phyloP scores from a whole-genome alignment of 1,140 invertebrate genomes.

The Panagrolaimus sp. region DNA sequence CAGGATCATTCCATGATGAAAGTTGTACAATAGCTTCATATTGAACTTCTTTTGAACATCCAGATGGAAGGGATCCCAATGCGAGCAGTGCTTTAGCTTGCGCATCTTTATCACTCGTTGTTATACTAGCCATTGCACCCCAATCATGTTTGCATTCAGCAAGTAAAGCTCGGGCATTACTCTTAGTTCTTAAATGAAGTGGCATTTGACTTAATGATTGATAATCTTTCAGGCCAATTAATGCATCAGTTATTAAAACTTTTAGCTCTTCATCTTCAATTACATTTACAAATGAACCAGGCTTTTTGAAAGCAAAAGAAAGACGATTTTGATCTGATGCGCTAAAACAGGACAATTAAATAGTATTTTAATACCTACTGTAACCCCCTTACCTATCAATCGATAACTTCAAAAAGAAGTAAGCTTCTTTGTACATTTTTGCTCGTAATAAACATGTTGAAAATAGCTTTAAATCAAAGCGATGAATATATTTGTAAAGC shows the following conservation, averaged over 20 bases:
- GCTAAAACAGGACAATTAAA: too few species aligned
- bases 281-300: not conserved
- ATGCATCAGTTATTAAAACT: not conserved
- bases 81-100: not conserved
- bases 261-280: not conserved
- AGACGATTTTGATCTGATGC: not conserved
- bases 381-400: not conserved
- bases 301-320: not conserved
- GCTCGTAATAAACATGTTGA: not conserved
- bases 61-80: not conserved
- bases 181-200: not conserved
- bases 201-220: not conserved
- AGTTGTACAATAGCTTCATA: not conserved
- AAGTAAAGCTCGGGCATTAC: not conserved
- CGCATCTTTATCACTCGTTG: not conserved
- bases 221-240: not conserved
- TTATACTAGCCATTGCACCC: not conserved
- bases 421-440: constrained; percentile 8
- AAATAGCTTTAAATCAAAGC: not conserved
- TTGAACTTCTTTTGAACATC: not conserved
- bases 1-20: not conserved
- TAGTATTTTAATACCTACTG: too few species aligned
- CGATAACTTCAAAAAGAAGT: not conserved
- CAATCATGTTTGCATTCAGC: constrained; percentile 2
- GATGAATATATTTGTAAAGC: not conserved